Evolutionary conservation across 2,797 vertebrate species (phyloP), one percentile per base, ranked within the genome.

Genomic region (Mus caroli): DNA sequence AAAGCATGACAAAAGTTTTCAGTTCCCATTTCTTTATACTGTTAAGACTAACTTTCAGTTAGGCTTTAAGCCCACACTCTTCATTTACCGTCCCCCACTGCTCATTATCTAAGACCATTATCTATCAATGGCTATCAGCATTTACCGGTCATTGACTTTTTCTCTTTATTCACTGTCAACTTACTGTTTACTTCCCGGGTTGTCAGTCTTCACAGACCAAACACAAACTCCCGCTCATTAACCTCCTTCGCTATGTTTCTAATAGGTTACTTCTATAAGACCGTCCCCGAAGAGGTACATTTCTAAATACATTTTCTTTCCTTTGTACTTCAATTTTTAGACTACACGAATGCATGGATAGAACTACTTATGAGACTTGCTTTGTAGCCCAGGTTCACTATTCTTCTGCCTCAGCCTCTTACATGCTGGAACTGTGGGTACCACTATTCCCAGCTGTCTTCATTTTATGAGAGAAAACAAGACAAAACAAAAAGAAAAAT

Each of bases 141-240:
- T 84, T 97, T 96, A 96, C 93, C 60, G 12, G 88, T 95, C 96
- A 98, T 97, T 96, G 94, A 96, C 98, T 97, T 94, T 95, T 97
- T 95, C 89, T 98, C 94, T 96, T 98, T 98, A 94, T 94, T 43
- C 75, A 58, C 97, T 98, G 97, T 97, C 98, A 96, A 67, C 58
- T 86, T 85, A 96, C 84, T 96, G 73, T 95, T 97, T 98, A 90
- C 96, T 97, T 97, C 94, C 71, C 85, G 85, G 58, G 56, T 78
- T 88, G 78, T 89, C 95, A 96, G 52, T 96, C 90, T 97, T 97
- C 76, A 77, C 82, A 96, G 67, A 54, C 97, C 96, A 97, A 97
- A 97, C 80, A 96, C 84, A 60, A 83, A 94, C 92, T 96, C 77
- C 56, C 64, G 95, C 91, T 71, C n/a, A 95, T 19, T 26, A 90